Percentiles rank a stretch among this genome's conserved stretches.
phyloP scores from a whole-genome alignment of 2,888 invertebrate species.

The Saturnia japonica region DNA sequence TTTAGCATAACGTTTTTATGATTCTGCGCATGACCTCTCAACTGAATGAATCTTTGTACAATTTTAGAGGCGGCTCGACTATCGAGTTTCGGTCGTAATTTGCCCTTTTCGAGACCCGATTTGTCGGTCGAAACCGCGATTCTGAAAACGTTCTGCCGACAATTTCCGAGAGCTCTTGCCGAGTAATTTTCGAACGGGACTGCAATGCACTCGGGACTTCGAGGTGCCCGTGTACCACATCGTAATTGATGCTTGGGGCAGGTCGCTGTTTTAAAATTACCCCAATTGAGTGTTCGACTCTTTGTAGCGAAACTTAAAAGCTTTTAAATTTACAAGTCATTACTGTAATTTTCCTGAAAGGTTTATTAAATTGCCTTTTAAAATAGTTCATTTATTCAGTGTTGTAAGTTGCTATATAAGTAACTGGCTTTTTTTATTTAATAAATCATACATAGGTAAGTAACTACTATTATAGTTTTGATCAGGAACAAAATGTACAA shows the following conservation, averaged over 20 bases:
- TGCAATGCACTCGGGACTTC: slow-evolving; percentile 58
- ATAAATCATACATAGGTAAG: slow-evolving; percentile 23
- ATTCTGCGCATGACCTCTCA: slow-evolving; percentile 69
- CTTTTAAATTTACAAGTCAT: slow-evolving; percentile 56
- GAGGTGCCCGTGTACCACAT: slow-evolving; percentile 55
- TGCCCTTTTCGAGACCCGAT: slow-evolving; percentile 66
- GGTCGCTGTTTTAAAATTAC: slow-evolving; percentile 77
- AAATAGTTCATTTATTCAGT: slow-evolving; percentile 49
- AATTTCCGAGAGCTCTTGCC: slow-evolving; percentile 68
- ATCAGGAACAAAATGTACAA: slow-evolving; percentile 24
- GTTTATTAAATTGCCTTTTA: slow-evolving; percentile 58
- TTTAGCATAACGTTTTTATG: slow-evolving; percentile 78
- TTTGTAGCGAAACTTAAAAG: slow-evolving; percentile 56
- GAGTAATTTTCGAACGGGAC: slow-evolving; percentile 67
- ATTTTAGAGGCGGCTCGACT: slow-evolving; percentile 66
- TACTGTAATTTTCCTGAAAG: slow-evolving; percentile 50
- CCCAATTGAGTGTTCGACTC: slow-evolving; percentile 69
- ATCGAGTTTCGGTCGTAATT: slow-evolving; percentile 64
- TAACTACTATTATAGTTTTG: slow-evolving; percentile 21
- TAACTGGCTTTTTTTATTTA: neutral
- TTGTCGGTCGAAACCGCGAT: slow-evolving; percentile 66
- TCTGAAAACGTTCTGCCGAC: slow-evolving; percentile 61
- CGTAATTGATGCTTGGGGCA: slow-evolving; percentile 73
- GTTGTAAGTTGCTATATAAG: neutral
- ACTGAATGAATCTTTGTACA: slow-evolving; percentile 56